Evolutionary conservation across 2,797 vertebrate species (phyloP), one percentile per base, ranked within the genome.

Genomic region (Peromyscus melanophrys): DNA sequence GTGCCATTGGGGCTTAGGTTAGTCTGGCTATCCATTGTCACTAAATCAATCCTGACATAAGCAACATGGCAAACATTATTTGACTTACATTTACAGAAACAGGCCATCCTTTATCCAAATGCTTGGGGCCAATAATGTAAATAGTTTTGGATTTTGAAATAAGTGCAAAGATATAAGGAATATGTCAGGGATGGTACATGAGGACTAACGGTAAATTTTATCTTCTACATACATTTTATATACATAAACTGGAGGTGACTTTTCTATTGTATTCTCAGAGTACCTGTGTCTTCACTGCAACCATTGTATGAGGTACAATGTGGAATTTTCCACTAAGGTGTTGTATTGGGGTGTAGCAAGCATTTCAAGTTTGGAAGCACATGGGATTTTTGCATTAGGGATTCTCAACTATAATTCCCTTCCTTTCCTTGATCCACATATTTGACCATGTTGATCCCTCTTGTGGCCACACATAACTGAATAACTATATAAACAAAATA

Each of bases 401-500:
- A 92, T 71, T 12, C 65, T 46, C 29, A 40, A 59, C 29, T 73
- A 2, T 84, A 59, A 65, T 69, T 80, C 43, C 65, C 83, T 94
- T 88, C 46, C 57, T 78, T 4, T 27, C 71, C 82, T 88, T 57
- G 19, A 84, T 27, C 21, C 61, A 84, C 78, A 71, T 63, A 88
- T 65, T 4, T 89, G 43, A 61, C 29, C 46, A 49, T 73, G 40
- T 23, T 82, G 23, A 65, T 88, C 61, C 61, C 34, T 63, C 73
- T 75, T 10, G 37, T 88, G 31, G 78, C 17, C 46, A 49, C 6
- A 49, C 31, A 43, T 49, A 46, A 49, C 16, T 90, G 12, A 49
- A 52, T 87, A 87, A 73, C 23, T 43, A 25, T 52, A 31, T 88
- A 31, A 95, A 83, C 80, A 95, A 85, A 76, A 86, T 77, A 87